Evolutionary conservation across 2,888 invertebrate species (phyloP).

Genomic region (Cremastinae sp.): DNA sequence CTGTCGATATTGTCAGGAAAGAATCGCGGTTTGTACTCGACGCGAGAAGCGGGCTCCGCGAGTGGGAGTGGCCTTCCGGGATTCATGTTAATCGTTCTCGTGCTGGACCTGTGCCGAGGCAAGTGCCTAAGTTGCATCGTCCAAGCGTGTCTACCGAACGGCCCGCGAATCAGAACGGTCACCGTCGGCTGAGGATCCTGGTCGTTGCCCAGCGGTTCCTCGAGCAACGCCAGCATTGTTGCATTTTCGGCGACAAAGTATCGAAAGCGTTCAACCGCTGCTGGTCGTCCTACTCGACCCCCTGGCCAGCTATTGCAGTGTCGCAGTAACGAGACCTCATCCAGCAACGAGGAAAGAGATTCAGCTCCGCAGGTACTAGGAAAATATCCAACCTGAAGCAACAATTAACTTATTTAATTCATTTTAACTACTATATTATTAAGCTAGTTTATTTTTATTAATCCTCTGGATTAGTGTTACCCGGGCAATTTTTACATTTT

Average conservation of each 20-base stretch:
- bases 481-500: no score
- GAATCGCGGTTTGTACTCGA: constrained; percentile 87
- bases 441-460: no score
- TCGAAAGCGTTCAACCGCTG: constrained; percentile 87
- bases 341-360: constrained; percentile 91
- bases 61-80: constrained; percentile 89
- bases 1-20: constrained; percentile 91
- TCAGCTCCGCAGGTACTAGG: constrained; percentile 92
- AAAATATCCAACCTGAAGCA: constrained; percentile 88
- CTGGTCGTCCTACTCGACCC: constrained; percentile 81
- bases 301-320: constrained; percentile 86
- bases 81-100: constrained; percentile 84
- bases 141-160: constrained; percentile 98
- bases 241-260: constrained; percentile 96
- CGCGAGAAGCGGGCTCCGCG: constrained; percentile 86
- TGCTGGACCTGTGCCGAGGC: constrained; percentile 90
- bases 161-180: constrained; percentile 92
- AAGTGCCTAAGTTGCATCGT: constrained; percentile 93
- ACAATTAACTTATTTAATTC: no score
- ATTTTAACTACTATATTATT: no score
- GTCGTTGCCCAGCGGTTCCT: constrained; percentile 95
- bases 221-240: constrained; percentile 92
- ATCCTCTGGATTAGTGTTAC: no score
- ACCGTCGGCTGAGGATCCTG: constrained; percentile 97
- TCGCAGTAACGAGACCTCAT: constrained; percentile 91